Base-by-base conservation (phyloP, 2,797 vertebrate genomes). In the Paedocypris micromegethes region DNA sequence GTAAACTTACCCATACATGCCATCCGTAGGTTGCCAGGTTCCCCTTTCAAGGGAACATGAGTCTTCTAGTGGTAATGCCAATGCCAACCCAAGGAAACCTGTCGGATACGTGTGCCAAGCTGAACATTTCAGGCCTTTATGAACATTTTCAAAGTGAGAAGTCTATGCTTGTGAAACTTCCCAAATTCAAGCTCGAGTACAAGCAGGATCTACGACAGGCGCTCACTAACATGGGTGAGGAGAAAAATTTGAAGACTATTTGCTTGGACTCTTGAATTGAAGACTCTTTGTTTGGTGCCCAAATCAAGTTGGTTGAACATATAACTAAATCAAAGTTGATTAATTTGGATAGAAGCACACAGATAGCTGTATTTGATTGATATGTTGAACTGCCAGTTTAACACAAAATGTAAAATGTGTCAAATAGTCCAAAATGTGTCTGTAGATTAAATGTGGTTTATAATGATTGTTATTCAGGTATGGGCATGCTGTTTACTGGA, bases 11-110 rank as follows among this genome's bases (percentile, higher is more conserved):
- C 23, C 23, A 23, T 23, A 23, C 40, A 44, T 23, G 4, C 2
- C 44, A 6, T n/a, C 0, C 58, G 3, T 77, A 98, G 94, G 90
- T 96, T 64, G 94, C 92, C 82, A 89, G 87, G 72, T 92, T 98
- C 73, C 88, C 92, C 53, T 96, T 97, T 72, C 92, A 93, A 75
- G 89, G 83, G 45, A 94, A 96, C 59, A 87, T 88, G 84, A 96
- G 92, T 72, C 89, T 97, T 61, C 82, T 98, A 72, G 87, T 90
- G 58, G 79, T 98, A 0, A 81, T 93, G 68, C 95, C 94, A 0
- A 69, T 81, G 66, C 79, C 80, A 6, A 83, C 77, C 3, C 82
- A 76, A 3, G 81, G 77, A 77, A 93, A 93, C 0, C 63, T 89
- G 68, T 88, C 91, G 3, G 83, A 82, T 0, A 38, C 91, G 57